Percentiles rank a stretch among this genome's conserved stretches.
These are phyloP conservation scores for Helarctos malayanus DNA, from an alignment of 2,797 vertebrate genomes.

Conservation along the genomic window DNA sequence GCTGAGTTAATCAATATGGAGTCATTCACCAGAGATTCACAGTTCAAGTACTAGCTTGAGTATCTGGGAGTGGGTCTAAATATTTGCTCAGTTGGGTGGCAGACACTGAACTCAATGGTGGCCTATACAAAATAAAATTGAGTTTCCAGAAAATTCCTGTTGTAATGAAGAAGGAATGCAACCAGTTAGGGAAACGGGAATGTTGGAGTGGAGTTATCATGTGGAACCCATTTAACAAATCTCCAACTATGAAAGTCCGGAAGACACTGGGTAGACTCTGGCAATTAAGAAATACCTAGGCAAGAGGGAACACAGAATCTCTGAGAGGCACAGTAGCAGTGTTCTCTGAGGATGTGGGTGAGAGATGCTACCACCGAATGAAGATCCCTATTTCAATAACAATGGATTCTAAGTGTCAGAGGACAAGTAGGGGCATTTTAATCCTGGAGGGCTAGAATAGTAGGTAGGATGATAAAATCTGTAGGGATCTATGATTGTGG, in stretches of 20 bases:
- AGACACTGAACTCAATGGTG: not conserved
- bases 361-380: not conserved
- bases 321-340: not conserved
- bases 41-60: not conserved
- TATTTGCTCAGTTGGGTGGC: not conserved
- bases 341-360: not conserved
- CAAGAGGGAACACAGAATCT: not conserved
- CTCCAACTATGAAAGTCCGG: not conserved
- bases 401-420: not conserved
- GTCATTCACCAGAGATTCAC: not conserved
- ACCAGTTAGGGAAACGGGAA: not conserved
- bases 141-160: not conserved
- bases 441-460: not conserved
- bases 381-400: not conserved
- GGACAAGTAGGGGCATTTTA: not conserved
- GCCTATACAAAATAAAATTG: not conserved
- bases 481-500: not conserved
- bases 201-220: not conserved
- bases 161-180: not conserved
- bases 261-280: not conserved
- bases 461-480: not conserved
- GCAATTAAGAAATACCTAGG: not conserved
- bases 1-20: not conserved
- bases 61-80: not conserved
- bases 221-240: not conserved